phyloP scores from a whole-genome alignment of 1,140 invertebrate genomes.

The Ceratosolen fusciceps region DNA sequence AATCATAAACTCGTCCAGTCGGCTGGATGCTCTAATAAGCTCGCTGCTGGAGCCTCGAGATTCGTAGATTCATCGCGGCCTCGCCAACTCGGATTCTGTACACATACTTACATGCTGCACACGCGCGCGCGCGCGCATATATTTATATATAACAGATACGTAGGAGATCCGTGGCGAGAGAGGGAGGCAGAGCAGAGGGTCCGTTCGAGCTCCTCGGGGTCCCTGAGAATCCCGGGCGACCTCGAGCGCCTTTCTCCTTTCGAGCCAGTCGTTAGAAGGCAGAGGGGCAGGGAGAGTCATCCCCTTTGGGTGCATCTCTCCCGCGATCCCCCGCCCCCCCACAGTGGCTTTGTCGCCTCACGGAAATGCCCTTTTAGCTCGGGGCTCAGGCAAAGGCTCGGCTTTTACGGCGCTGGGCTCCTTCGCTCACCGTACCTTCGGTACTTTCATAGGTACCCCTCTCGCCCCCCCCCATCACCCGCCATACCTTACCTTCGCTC shows the following conservation, averaged over 20 bases:
- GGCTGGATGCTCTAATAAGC: too few species aligned
- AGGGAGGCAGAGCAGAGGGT: neutral
- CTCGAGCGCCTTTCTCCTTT: slow-evolving; percentile 44
- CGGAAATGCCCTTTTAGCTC: slow-evolving; percentile 8
- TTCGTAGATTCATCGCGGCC: too few species aligned
- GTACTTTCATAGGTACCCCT: neutral
- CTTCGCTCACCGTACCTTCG: neutral
- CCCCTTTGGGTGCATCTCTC: slow-evolving; percentile 13
- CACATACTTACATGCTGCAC: too few species aligned
- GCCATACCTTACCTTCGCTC: too few species aligned
- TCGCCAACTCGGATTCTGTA: too few species aligned
- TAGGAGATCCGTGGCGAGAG: neutral
- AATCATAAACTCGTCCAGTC: too few species aligned
- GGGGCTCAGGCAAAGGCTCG: neutral
- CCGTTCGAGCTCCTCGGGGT: slow-evolving; percentile 1
- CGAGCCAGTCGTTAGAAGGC: slow-evolving; percentile 28
- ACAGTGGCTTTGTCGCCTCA: slow-evolving; percentile 32
- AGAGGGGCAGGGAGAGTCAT: neutral
- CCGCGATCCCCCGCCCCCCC: neutral
- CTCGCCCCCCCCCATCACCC: too few species aligned
- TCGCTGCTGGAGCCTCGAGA: too few species aligned
- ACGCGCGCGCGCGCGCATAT: too few species aligned
- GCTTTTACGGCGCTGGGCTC: neutral
- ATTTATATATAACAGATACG: too few species aligned
- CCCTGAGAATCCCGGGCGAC: neutral